phyloP scores from a whole-genome alignment of 2,888 invertebrate genomes.

The Homarus gammarus region DNA sequence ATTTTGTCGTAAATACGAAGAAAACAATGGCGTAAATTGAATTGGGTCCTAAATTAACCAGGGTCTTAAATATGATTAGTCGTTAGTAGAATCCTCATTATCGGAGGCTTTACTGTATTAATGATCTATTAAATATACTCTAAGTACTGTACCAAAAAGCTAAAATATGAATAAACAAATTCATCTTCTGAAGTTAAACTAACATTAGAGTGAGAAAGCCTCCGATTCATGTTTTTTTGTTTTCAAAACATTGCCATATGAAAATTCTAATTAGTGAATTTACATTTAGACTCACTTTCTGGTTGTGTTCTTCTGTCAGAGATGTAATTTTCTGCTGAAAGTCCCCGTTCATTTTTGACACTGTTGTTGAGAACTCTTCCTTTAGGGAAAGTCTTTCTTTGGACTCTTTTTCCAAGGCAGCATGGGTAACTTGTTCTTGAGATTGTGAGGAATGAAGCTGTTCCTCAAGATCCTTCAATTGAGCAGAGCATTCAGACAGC shows the following conservation, averaged over 20 bases:
- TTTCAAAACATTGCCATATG: not conserved
- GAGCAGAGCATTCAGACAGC: not conserved
- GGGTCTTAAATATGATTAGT: no score
- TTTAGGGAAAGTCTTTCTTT: not conserved
- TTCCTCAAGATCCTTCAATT: not conserved
- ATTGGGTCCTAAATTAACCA: no score
- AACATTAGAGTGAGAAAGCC: no score
- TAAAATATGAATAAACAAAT: no score
- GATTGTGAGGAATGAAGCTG: not conserved
- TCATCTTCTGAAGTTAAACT: no score
- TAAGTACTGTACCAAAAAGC: no score
- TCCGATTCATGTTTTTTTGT: no score
- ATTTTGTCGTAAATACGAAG: no score
- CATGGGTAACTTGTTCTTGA: not conserved
- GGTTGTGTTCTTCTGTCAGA: conserved; percentile 14
- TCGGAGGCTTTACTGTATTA: no score
- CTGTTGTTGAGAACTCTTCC: not conserved
- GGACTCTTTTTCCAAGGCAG: not conserved
- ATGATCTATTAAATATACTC: no score
- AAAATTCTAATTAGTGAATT: not conserved
- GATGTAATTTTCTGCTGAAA: not conserved
- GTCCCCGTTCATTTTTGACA: conserved; percentile 7
- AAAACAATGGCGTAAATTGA: no score
- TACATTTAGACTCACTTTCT: not conserved
- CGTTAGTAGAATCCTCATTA: no score